phyloP scores from a whole-genome alignment of 2,888 invertebrate genomes.

The Ametastegia equiseti region DNA sequence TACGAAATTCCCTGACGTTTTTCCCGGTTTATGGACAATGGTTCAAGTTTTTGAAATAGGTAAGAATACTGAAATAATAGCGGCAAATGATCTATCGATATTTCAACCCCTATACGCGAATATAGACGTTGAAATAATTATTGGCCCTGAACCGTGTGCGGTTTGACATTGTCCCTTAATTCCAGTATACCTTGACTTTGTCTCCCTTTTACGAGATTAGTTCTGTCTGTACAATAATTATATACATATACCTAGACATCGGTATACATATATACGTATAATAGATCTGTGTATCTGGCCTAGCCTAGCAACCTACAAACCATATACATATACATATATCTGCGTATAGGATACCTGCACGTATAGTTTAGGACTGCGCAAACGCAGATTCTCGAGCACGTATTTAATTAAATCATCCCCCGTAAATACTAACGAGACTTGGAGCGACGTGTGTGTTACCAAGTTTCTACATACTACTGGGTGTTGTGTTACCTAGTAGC shows the following conservation, averaged over 20 bases:
- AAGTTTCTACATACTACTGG: too few species aligned
- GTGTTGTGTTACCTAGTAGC: too few species aligned
- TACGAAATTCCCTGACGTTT: too few species aligned
- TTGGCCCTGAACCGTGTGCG: neutral
- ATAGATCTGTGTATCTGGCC: too few species aligned
- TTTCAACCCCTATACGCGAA: too few species aligned
- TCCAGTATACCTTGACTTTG: too few species aligned
- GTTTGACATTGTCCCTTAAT: too few species aligned
- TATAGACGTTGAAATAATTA: neutral
- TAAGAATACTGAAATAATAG: too few species aligned
- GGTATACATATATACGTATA: neutral
- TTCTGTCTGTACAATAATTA: constrained; percentile 10
- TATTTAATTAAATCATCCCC: constrained; percentile 42
- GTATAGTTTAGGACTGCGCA: neutral
- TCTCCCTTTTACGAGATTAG: neutral
- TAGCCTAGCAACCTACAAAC: too few species aligned
- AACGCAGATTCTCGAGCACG: constrained; percentile 24
- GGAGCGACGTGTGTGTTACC: constrained; percentile 1
- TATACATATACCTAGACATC: neutral
- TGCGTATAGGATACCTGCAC: neutral
- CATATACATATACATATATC: neutral
- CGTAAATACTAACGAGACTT: constrained; percentile 32
- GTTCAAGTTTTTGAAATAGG: too few species aligned
- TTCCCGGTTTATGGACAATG: too few species aligned
- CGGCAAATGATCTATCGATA: too few species aligned